Percentiles rank a stretch among this genome's conserved stretches.
phyloP scores from a whole-genome alignment of 2,888 invertebrate species.

The Amiota communis region DNA sequence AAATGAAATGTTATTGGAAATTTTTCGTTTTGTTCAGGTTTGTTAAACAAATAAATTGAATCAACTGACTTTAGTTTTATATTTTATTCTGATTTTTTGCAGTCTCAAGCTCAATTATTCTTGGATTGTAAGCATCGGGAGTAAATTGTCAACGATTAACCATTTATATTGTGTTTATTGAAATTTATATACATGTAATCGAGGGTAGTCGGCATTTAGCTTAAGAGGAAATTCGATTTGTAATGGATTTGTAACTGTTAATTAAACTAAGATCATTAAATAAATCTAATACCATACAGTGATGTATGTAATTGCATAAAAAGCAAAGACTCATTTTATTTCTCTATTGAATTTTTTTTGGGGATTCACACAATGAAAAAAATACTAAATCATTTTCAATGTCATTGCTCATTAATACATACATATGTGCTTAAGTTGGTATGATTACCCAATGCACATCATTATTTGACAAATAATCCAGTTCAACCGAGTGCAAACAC shows the following conservation, averaged over 20 bases:
- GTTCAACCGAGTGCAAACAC: constrained; percentile 8
- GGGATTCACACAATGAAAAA: neutral
- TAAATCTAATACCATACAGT: constrained; percentile 28
- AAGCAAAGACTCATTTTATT: constrained; percentile 50
- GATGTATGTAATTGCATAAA: constrained; percentile 31
- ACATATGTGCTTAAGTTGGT: neutral
- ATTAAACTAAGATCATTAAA: constrained; percentile 33
- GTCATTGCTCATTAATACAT: neutral
- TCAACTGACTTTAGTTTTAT: neutral
- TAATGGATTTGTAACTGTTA: constrained; percentile 44
- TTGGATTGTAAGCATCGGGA: constrained; percentile 69
- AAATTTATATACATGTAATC: constrained; percentile 52
- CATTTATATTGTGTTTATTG: constrained; percentile 6
- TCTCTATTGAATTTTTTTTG: neutral
- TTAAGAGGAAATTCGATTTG: constrained; percentile 51
- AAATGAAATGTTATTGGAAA: constrained; percentile 70
- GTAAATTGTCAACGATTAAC: constrained; percentile 41
- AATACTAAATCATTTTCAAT: neutral
- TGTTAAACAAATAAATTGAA: neutral
- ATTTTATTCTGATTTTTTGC: constrained; percentile 3
- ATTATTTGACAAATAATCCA: neutral
- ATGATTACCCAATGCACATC: neutral
- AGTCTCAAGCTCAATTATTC: constrained; percentile 66
- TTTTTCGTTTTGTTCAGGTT: constrained; percentile 70
- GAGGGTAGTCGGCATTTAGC: constrained; percentile 70